Conservation (phyloP, 1,140 invertebrate species). For the Oryzaephilus surinamensis region DNA sequence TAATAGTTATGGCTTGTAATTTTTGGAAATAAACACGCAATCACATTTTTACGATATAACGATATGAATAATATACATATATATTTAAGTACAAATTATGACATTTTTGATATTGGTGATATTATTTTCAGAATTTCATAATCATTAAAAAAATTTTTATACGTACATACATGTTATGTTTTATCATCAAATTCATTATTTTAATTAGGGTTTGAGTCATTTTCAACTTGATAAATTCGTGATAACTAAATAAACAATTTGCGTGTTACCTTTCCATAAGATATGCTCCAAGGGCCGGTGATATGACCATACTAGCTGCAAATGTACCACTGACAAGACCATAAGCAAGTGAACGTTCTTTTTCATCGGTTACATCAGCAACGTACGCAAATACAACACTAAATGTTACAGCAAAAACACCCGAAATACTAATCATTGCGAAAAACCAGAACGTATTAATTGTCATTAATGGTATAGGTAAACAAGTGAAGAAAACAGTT, state of each 20-base stretch:
- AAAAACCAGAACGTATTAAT: constrained; percentile 99
- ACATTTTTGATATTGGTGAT: too few species aligned
- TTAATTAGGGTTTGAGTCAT: too few species aligned
- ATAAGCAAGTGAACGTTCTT: constrained; percentile 91
- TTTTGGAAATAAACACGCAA: too few species aligned
- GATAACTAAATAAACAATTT: not conserved
- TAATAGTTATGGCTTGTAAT: too few species aligned
- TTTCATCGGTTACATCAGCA: constrained; percentile 97
- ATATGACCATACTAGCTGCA: constrained; percentile 95
- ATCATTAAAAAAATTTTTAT: too few species aligned
- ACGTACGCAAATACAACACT: constrained; percentile 99
- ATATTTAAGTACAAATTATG: too few species aligned
- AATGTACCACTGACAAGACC: constrained; percentile 94
- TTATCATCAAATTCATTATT: too few species aligned
- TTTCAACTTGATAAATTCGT: too few species aligned
- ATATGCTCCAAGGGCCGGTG: constrained; percentile 91
- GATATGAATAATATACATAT: too few species aligned
- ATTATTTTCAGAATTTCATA: too few species aligned
- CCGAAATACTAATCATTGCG: constrained; percentile 97
- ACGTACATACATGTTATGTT: too few species aligned
- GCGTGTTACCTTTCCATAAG: constrained; percentile 72
- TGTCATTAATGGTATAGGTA: constrained; percentile 97
- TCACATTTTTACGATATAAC: too few species aligned
- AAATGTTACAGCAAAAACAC: constrained; percentile 97
- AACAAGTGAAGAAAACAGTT: constrained; percentile 98